These are phyloP conservation scores for Sepiola atlantica DNA, from an alignment of 2,888 invertebrate species.

Conservation along the genomic window DNA sequence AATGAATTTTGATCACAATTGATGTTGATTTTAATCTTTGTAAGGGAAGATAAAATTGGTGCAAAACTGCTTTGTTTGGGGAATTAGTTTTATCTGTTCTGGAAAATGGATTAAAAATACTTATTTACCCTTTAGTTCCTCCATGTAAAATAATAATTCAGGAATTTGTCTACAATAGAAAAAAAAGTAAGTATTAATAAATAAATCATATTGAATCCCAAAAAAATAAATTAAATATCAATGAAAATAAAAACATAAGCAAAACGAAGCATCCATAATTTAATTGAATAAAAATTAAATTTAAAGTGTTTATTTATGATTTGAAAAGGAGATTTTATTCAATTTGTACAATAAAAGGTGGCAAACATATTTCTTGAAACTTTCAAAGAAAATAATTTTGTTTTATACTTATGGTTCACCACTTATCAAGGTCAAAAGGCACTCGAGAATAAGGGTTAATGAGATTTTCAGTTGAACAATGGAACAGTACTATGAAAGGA, in stretches of 20 bases:
- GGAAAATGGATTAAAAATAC: not conserved
- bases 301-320: not conserved
- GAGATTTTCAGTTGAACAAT: no score
- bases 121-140: conserved; percentile 86
- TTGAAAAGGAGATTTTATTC: not conserved
- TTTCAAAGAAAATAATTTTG: not conserved
- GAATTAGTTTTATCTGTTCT: no score
- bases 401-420: not conserved
- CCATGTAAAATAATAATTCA: conserved; percentile 97
- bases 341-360: not conserved
- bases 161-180: conserved; percentile 85
- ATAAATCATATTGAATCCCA: not conserved
- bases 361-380: not conserved
- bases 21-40: no score
- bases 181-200: conserved; percentile 13
- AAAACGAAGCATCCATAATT: not conserved
- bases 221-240: not conserved
- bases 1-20: no score
- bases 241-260: not conserved
- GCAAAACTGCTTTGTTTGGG: no score
- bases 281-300: not conserved
- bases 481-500: no score
- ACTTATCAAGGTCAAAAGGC: not conserved
- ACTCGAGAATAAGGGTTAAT: not conserved
- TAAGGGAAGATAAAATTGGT: no score